These are phyloP conservation scores for Nomada fabriciana DNA, from an alignment of 2,888 invertebrate species.

Conservation along the genomic window DNA sequence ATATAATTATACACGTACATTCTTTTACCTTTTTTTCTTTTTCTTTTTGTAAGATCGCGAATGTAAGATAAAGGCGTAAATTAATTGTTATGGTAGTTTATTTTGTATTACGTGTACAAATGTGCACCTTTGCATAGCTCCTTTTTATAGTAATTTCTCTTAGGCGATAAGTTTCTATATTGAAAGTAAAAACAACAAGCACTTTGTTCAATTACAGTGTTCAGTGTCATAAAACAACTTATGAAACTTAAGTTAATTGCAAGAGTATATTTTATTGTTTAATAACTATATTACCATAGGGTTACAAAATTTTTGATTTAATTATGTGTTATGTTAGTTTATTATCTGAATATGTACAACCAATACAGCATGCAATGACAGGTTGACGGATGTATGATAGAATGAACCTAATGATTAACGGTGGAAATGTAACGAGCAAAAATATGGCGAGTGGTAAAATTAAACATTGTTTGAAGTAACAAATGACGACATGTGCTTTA, in stretches of 20 bases:
- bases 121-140: slow-evolving; percentile 58
- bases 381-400: slow-evolving; percentile 68
- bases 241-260: slow-evolving; percentile 57
- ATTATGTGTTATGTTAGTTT: slow-evolving; percentile 76
- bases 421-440: slow-evolving; percentile 59
- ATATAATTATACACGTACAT: slow-evolving; percentile 53
- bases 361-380: slow-evolving; percentile 70
- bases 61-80: slow-evolving; percentile 62
- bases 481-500: slow-evolving; percentile 67
- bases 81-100: slow-evolving; percentile 51
- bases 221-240: slow-evolving; percentile 62
- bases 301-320: slow-evolving; percentile 70
- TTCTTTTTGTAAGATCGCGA: slow-evolving; percentile 43
- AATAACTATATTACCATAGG: slow-evolving; percentile 61
- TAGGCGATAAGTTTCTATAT: slow-evolving; percentile 55
- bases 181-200: slow-evolving; percentile 32
- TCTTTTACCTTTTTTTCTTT: slow-evolving; percentile 19
- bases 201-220: slow-evolving; percentile 56
- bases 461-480: slow-evolving; percentile 61
- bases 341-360: slow-evolving; percentile 81
- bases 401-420: slow-evolving; percentile 66
- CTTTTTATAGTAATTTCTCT: slow-evolving; percentile 41
- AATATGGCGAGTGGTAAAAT: slow-evolving; percentile 60
- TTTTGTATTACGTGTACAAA: slow-evolving; percentile 61
- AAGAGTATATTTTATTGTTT: slow-evolving; percentile 55